Base-by-base conservation (phyloP, 1,140 invertebrate species). In the Penaeus chinensis region DNA sequence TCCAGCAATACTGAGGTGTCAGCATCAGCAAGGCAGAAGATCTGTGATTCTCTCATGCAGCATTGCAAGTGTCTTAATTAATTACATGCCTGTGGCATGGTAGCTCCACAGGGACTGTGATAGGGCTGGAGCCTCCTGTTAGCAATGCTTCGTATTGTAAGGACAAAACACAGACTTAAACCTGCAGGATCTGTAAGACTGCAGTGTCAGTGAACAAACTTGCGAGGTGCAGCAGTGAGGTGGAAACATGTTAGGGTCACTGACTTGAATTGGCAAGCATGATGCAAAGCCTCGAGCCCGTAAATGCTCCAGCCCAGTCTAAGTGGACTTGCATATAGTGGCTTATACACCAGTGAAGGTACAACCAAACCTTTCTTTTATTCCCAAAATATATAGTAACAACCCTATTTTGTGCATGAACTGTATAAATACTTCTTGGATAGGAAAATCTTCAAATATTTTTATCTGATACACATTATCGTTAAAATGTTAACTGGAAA, bases 11-110 rank as follows among this genome's bases (percentile, higher is more conserved):
- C 54, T 27, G 42, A 42, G 71, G 74, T 60, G 37, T 27, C 13
- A 62, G 66, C 37, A 76, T 71, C 69, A 62, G 16, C 54, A 63
- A 63, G 85, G 85, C 60, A 65, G 84, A 85, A 82, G 80, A 82
- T 87, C 85, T 87, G 85, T 87, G 85, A 87, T 87, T 87, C 85
- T 87, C 85, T 82, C 85, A 87, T 82, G 85, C 85, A 87, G 85
- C 85, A 82, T 87, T 82, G 80, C 85, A 87, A 87, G 85, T 87
- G 85, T 87, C 85, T 87, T 87, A 87, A 77, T 71, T 20, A 62
- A 62, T 42, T 66, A 42, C 54, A 66, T 74, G 80, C 80, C 80
- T 82, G 42, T 62, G 80, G 80, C 65, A 60, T 77, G 71, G n/a
- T 66, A 54, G 66, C 18, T 61, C 83, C 66, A 42, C 60, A 27